phyloP scores from a whole-genome alignment of 2,797 vertebrate genomes.

The Liparis tanakae region DNA sequence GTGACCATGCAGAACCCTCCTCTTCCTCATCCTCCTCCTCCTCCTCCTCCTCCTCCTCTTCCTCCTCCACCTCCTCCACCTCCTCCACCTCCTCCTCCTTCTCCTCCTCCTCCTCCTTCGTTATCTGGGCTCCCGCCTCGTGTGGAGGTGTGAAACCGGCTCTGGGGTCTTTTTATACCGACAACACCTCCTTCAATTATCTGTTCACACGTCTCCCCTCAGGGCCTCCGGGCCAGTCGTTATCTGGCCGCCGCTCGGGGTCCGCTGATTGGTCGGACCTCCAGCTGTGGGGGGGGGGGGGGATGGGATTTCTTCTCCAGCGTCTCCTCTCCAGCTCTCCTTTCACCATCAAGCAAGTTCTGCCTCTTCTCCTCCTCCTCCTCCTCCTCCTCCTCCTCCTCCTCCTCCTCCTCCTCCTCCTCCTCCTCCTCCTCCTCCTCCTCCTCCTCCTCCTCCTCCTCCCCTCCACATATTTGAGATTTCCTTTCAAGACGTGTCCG shows the following conservation, averaged over 20 bases:
- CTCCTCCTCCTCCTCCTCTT: no score
- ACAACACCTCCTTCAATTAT: slow-evolving; percentile 13
- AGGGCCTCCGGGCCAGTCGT: not conserved
- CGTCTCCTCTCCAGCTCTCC: slow-evolving; percentile 10
- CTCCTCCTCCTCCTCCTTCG: no score
- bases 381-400: slow-evolving; percentile 11
- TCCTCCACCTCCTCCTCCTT: no score
- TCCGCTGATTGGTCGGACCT: not conserved
- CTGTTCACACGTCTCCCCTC: slow-evolving; percentile 9
- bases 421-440: no score
- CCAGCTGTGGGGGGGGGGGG: not conserved
- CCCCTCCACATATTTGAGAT: slow-evolving; percentile 56
- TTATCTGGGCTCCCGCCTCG: no score
- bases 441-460: no score
- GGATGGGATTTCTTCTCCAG: slow-evolving; percentile 1
- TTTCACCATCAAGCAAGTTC: slow-evolving; percentile 4
- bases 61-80: no score
- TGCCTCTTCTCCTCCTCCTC: slow-evolving; percentile 18
- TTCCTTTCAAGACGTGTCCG: slow-evolving; percentile 57
- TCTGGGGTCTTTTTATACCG: no score
- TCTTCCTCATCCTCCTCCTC: no score
- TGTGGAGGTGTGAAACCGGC: no score
- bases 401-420: no score
- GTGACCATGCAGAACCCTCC: no score
- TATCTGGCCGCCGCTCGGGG: not conserved